phyloP scores from a whole-genome alignment of 1,140 invertebrate genomes.

The Megalopta genalis region DNA sequence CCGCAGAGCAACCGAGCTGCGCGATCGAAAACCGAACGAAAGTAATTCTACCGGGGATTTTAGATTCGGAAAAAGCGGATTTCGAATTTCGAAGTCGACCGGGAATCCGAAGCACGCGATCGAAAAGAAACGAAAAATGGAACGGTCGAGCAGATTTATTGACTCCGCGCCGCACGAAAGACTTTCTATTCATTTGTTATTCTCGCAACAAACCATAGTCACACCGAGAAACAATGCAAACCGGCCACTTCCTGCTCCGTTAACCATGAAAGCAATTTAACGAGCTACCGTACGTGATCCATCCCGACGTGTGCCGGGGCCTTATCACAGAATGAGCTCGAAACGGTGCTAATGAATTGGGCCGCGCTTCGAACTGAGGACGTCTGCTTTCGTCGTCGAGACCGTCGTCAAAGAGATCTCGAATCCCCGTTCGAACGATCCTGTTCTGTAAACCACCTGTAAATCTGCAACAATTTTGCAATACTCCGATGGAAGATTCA shows the following conservation, averaged over 20 bases:
- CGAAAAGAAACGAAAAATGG: not conserved
- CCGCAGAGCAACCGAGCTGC: not conserved
- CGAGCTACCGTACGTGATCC: slow-evolving; percentile 38
- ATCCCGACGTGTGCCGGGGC: slow-evolving; percentile 12
- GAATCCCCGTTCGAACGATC: no score
- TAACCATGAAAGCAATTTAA: slow-evolving; percentile 56
- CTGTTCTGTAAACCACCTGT: no score
- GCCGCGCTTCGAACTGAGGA: no score
- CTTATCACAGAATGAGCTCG: slow-evolving; percentile 28
- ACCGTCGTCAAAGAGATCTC: no score
- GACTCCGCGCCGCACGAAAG: not conserved
- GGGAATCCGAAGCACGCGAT: not conserved
- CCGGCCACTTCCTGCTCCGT: slow-evolving; percentile 73
- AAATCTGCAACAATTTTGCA: no score
- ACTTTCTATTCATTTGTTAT: slow-evolving; percentile 74
- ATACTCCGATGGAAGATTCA: no score
- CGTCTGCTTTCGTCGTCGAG: not conserved
- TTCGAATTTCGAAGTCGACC: not conserved
- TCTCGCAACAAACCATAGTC: slow-evolving; percentile 66
- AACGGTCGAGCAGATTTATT: slow-evolving; percentile 9
- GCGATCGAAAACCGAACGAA: slow-evolving; percentile 32
- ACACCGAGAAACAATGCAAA: slow-evolving; percentile 75
- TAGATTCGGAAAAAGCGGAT: not conserved
- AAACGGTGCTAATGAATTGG: slow-evolving; percentile 21
- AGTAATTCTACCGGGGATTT: not conserved